Evolutionary conservation across 2,113 vertebrate species (phyloP).

Genomic region (Ammodytes dubius): DNA sequence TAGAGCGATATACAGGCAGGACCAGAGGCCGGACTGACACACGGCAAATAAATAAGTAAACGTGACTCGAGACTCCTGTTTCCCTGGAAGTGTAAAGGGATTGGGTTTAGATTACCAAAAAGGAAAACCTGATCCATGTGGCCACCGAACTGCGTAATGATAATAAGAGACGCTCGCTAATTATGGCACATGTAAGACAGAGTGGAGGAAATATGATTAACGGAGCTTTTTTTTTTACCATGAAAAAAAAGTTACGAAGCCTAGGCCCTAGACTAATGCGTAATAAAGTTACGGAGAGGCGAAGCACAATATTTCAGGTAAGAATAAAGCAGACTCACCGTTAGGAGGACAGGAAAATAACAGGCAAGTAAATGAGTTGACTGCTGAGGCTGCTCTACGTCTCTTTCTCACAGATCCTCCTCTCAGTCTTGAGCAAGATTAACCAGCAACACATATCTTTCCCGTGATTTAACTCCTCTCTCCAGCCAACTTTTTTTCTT

Average conservation of each 20-base stretch:
- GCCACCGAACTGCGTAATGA: constrained; percentile 46
- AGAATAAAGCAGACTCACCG: constrained; percentile 61
- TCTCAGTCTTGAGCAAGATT: constrained; percentile 66
- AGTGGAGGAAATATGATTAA: constrained; percentile 38
- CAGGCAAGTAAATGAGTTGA: constrained; percentile 11
- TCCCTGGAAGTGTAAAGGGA: constrained; percentile 76
- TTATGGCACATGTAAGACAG: constrained; percentile 68
- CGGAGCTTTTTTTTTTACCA: not conserved
- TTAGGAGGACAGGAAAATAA: constrained; percentile 14
- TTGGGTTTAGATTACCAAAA: constrained; percentile 72
- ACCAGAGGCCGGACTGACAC: constrained; percentile 60
- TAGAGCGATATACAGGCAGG: constrained; percentile 24
- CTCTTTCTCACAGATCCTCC: constrained; percentile 59
- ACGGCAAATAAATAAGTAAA: constrained; percentile 79
- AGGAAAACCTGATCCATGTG: constrained; percentile 69
- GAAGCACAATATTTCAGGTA: not conserved
- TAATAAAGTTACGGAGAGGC: not conserved
- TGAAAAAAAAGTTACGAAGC: not conserved
- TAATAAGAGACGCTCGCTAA: constrained; percentile 52
- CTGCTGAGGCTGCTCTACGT: constrained; percentile 30
- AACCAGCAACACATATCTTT: constrained; percentile 76
- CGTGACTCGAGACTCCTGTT: constrained; percentile 66
- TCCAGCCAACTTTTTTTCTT: constrained; percentile 65
- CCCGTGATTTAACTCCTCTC: constrained; percentile 80
- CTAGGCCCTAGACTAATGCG: too few species aligned